Base-by-base conservation (phyloP, 2,888 invertebrate species). In the Byasa hedistus region DNA sequence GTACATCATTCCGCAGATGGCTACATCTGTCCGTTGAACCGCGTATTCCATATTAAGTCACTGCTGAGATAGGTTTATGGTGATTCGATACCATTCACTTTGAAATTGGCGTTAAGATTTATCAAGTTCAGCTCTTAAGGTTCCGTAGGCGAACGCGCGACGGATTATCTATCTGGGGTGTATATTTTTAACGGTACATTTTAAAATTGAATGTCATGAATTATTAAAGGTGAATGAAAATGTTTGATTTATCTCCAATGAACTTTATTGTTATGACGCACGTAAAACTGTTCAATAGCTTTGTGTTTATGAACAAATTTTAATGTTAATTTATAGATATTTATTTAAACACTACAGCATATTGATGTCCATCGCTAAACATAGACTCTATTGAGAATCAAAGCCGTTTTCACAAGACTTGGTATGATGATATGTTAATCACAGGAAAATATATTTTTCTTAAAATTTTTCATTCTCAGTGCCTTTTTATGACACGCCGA, bases 11-110 rank as follows among this genome's bases (percentile, higher is more conserved):
- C 82, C 66, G 36, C 60, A 63, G 69, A 71, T 69, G 72, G 73
- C 70, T 73, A 70, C 69, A 70, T 69, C 71, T 71, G 73, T 72
- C 77, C 73, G 77, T 75, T 76, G 76, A 71, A 70, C 71, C 68
- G 71, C 69, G 67, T 69, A 75, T 70, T 74, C 76, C 76, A 77
- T 77, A 77, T 76, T 71, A 70, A 73, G 76, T 66, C 71, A 69
- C 63, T 57, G 56, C 60, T 54, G 66, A 81, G 86, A 87, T 87
- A 83, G 82, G 79, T 89, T 91, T 91, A 91, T 91, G 89, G 86
- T 90, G 91, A 91, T 90, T 89, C 84, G 89, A 88, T 90, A 86
- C 85, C 85, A 89, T 89, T 90, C 85, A 84, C 81, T 82, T 79
- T 79, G 83, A 85, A 84, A 89, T 89, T 87, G 87, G 85, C 82